phyloP scores from a whole-genome alignment of 2,113 vertebrate species.

The Columbina picui region DNA sequence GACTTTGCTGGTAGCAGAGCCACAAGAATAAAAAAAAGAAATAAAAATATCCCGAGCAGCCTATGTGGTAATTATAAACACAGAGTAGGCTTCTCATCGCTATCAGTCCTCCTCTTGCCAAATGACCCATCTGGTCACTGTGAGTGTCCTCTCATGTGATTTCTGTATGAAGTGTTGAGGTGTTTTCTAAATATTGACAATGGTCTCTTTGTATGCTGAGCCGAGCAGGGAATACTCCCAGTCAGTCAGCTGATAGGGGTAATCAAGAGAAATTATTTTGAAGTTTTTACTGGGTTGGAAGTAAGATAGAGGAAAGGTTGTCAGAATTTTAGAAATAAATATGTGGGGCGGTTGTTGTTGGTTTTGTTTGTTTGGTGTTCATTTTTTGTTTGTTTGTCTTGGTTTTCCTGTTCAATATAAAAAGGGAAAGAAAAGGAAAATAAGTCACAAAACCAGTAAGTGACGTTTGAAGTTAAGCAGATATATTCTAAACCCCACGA shows the following conservation, averaged over 20 bases:
- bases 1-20: not conserved
- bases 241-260: not conserved
- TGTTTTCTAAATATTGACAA: constrained; percentile 12
- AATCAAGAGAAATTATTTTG: not conserved
- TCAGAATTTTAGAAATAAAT: not conserved
- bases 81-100: not conserved
- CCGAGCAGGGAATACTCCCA: not conserved
- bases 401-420: not conserved
- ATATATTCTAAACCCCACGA: fast-evolving
- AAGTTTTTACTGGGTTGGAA: not conserved
- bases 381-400: too few species aligned
- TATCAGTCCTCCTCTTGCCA: not conserved
- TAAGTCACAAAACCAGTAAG: not conserved
- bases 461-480: not conserved
- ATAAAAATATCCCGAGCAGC: not conserved
- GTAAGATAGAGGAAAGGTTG: not conserved
- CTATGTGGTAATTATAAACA: not conserved
- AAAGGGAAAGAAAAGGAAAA: not conserved
- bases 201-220: not conserved
- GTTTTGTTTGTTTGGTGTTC: too few species aligned
- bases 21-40: not conserved
- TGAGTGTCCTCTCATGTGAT: constrained; percentile 26
- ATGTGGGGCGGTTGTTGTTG: too few species aligned
- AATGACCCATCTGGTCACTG: not conserved
- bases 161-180: not conserved